These are phyloP conservation scores for Drosophila teissieri DNA, from an alignment of 1,140 invertebrate genomes.

Conservation along the genomic window DNA sequence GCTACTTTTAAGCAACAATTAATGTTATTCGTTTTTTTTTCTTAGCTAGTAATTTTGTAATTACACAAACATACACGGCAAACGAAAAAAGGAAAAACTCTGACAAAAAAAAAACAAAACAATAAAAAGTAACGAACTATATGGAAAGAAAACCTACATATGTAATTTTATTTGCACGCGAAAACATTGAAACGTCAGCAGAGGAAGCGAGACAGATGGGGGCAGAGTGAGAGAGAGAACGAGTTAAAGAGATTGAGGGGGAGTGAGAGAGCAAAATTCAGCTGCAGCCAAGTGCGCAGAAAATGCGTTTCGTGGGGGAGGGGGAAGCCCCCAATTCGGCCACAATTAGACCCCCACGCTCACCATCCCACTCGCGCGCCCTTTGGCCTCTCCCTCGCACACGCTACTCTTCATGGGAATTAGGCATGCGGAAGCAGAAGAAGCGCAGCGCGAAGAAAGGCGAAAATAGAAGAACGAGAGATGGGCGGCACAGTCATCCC, in stretches of 20 bases:
- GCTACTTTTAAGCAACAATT: slow-evolving; percentile 35
- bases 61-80: slow-evolving; percentile 39
- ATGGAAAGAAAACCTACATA: slow-evolving; percentile 20
- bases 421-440: slow-evolving; percentile 40
- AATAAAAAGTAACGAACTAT: slow-evolving; percentile 25
- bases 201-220: not conserved
- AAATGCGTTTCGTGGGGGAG: slow-evolving; percentile 58
- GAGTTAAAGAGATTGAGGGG: slow-evolving; percentile 9
- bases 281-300: slow-evolving; percentile 74
- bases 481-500: not conserved
- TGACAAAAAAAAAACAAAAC: slow-evolving; percentile 3
- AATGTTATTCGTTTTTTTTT: slow-evolving; percentile 19
- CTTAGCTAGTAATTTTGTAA: slow-evolving; percentile 43
- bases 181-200: slow-evolving; percentile 37
- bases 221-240: not conserved
- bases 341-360: slow-evolving; percentile 32
- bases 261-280: slow-evolving; percentile 9
- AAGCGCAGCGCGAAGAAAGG: slow-evolving; percentile 7
- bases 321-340: slow-evolving; percentile 21
- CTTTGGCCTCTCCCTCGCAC: slow-evolving; percentile 2
- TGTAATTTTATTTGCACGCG: slow-evolving; percentile 41
- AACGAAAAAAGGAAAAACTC: slow-evolving; percentile 6
- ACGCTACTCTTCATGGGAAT: slow-evolving; percentile 1
- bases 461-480: slow-evolving; percentile 6
- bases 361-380: not conserved